Evolutionary conservation across 1,140 invertebrate genomes (phyloP).

Genomic region (Chironomus striatipennis): DNA sequence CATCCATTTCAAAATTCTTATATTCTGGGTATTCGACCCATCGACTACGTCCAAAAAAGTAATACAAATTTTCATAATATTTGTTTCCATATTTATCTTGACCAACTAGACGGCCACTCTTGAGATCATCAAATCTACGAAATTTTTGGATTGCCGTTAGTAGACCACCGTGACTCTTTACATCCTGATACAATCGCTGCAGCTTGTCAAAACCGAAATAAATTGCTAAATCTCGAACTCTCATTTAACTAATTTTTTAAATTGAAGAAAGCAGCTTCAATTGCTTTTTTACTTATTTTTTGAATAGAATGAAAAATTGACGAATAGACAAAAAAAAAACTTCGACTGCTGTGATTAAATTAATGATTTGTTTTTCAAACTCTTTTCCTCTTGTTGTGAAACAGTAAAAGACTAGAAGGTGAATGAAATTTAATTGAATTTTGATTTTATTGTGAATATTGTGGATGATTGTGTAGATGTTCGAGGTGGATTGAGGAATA

Average conservation of each 20-base stretch:
- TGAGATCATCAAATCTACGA: conserved; percentile 60
- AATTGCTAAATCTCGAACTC: not conserved
- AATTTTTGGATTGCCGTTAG: not conserved
- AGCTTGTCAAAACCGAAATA: not conserved
- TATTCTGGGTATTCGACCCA: conserved; percentile 82
- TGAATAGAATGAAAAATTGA: too few species aligned
- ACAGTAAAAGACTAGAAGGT: too few species aligned
- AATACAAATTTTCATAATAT: conserved; percentile 82
- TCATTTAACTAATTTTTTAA: not conserved
- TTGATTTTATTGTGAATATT: too few species aligned
- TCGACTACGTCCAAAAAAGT: conserved; percentile 78
- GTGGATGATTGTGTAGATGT: too few species aligned
- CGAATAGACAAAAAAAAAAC: too few species aligned
- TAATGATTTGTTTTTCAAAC: too few species aligned
- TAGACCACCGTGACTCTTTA: not conserved
- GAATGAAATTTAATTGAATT: too few species aligned
- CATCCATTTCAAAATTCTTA: conserved; percentile 68
- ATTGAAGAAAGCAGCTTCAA: too few species aligned
- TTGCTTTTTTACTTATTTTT: too few species aligned
- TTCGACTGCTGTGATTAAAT: too few species aligned
- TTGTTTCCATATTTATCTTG: conserved; percentile 87
- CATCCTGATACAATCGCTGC: not conserved
- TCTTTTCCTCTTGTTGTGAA: too few species aligned
- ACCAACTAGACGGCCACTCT: conserved; percentile 70
- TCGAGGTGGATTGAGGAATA: too few species aligned